Percentiles rank a stretch among this genome's conserved stretches.
Conservation (phyloP, 1,140 invertebrate species). For the Diploscapter pachys region DNA sequence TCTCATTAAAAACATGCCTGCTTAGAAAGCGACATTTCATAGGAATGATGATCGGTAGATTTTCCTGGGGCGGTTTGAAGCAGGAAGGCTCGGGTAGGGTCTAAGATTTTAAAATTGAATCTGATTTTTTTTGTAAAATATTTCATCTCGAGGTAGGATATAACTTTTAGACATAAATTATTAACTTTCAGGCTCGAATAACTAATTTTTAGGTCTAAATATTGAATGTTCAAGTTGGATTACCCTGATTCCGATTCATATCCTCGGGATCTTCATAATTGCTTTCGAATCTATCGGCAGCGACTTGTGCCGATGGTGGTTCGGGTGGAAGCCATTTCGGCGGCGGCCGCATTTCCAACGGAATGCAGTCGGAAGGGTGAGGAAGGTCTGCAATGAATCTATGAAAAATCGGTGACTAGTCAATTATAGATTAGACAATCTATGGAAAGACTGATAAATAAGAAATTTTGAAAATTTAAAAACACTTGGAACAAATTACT, state of each 20-base stretch:
- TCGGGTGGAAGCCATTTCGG: conserved; percentile 6
- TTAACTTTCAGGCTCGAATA: not conserved
- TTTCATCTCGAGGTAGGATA: not conserved
- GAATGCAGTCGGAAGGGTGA: not conserved
- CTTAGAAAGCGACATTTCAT: conserved; percentile 31
- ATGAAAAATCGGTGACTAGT: no score
- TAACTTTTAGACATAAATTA: not conserved
- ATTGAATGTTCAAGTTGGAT: not conserved
- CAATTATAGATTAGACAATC: not conserved
- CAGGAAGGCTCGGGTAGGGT: conserved; percentile 15
- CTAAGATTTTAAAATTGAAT: conserved; percentile 2
- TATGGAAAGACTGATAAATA: conserved; percentile 8
- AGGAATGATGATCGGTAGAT: conserved; percentile 13
- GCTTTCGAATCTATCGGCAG: conserved; percentile 20
- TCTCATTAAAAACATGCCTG: not conserved
- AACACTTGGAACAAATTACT: not conserved
- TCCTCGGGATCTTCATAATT: conserved; percentile 30
- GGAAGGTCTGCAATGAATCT: not conserved
- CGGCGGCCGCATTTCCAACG: conserved; percentile 11
- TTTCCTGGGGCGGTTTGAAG: conserved; percentile 11
- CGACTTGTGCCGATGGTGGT: conserved; percentile 5
- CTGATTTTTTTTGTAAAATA: not conserved
- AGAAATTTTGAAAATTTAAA: conserved; percentile 4
- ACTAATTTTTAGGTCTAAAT: not conserved
- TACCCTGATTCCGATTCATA: conserved; percentile 10